These are phyloP conservation scores for Amblyopsis rosae DNA, from an alignment of 2,113 vertebrate genomes.

Conservation along the genomic window DNA sequence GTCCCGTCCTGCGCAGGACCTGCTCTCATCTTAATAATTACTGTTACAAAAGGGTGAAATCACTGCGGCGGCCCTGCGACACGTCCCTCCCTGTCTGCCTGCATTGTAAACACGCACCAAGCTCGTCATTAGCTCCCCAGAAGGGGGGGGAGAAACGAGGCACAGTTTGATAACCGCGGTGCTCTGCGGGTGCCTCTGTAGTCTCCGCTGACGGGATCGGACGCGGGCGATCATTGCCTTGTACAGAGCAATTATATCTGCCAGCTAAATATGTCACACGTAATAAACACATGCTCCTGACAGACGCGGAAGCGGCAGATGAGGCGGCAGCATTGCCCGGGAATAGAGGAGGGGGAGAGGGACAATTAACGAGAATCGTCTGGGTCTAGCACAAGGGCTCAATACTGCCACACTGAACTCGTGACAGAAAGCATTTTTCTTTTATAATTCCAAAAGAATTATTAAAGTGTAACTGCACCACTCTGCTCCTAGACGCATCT, in stretches of 20 bases:
- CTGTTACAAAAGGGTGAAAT: constrained; percentile 10
- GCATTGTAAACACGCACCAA: constrained; percentile 50
- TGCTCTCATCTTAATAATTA: constrained; percentile 27
- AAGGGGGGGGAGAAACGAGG: constrained; percentile 50
- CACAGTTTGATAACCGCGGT: constrained; percentile 59
- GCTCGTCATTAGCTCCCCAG: constrained; percentile 62
- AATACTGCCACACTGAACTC: no score
- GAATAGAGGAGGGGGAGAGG: constrained; percentile 11
- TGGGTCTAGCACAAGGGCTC: constrained; percentile 13
- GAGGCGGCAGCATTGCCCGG: constrained; percentile 37
- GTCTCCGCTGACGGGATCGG: constrained; percentile 61
- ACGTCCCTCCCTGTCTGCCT: constrained; percentile 26
- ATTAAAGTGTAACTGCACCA: no score
- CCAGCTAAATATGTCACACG: constrained; percentile 72
- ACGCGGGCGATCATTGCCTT: constrained; percentile 62
- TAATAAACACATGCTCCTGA: constrained; percentile 69
- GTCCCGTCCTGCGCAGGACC: neutral
- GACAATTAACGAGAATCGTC: constrained; percentile 36
- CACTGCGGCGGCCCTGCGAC: constrained; percentile 32
- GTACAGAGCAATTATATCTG: constrained; percentile 68
- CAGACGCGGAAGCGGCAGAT: constrained; percentile 45
- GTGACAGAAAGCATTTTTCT: no score
- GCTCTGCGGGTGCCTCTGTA: constrained; percentile 51
- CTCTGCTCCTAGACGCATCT: no score
- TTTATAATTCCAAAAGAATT: no score